A percentile compares a stretch with the other conserved stretches of the same genome.
Evolutionary conservation across 2,888 invertebrate genomes (phyloP).

Genomic region (Pogonocherus hispidulus): DNA sequence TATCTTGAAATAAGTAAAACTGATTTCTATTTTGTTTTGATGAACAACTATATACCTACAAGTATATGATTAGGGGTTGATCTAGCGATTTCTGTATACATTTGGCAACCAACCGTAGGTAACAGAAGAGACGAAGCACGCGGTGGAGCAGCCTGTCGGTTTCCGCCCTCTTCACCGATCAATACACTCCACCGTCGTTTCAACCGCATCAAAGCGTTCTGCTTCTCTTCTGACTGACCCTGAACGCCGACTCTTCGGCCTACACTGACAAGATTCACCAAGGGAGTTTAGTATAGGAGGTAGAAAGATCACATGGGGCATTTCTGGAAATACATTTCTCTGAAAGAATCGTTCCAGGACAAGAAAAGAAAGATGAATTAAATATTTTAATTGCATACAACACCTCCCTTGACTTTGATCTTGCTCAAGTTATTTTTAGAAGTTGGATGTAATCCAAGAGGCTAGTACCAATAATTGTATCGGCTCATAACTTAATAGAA

Average conservation of each 20-base stretch:
- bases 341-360: no score
- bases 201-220: slow-evolving; percentile 26
- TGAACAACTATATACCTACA: no score
- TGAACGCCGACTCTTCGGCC: slow-evolving; percentile 15
- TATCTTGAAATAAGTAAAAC: no score
- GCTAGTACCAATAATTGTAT: no score
- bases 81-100: not conserved
- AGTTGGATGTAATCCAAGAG: no score
- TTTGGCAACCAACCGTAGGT: slow-evolving; percentile 27
- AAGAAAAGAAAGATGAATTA: no score
- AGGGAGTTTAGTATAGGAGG: not conserved
- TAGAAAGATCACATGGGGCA: not conserved
- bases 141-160: slow-evolving; percentile 41
- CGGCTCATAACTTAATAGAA: no score
- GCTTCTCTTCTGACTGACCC: slow-evolving; percentile 27
- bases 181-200: slow-evolving; percentile 46
- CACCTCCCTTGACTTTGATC: no score
- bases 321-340: not conserved
- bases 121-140: slow-evolving; percentile 33
- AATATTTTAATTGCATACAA: no score
- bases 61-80: no score
- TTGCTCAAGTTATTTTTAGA: no score
- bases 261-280: not conserved
- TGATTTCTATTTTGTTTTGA: no score
- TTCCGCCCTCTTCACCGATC: slow-evolving; percentile 49